These are phyloP conservation scores for Plestiodon gilberti DNA, from an alignment of 2,113 vertebrate genomes.

Conservation along the genomic window DNA sequence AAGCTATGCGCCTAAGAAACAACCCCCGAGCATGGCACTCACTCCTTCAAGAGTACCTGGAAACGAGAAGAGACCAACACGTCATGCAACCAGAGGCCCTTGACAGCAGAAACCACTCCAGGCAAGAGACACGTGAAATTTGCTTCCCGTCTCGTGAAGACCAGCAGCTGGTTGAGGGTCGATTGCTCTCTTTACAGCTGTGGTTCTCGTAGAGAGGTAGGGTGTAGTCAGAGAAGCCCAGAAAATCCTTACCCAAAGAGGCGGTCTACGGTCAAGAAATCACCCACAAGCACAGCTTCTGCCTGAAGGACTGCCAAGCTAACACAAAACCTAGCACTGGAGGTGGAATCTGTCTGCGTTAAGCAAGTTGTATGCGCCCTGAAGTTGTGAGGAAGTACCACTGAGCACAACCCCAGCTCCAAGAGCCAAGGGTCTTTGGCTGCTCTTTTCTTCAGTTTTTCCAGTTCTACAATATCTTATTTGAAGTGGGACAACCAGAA, in stretches of 20 bases:
- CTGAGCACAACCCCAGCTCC: too few species aligned
- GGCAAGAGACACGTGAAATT: too few species aligned
- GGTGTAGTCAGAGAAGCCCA: not conserved
- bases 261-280: not conserved
- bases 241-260: not conserved
- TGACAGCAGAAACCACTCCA: too few species aligned
- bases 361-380: too few species aligned
- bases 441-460: too few species aligned
- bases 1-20: constrained; percentile 47
- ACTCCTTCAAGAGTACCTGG: constrained; percentile 46
- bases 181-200: too few species aligned
- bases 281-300: not conserved
- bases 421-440: too few species aligned
- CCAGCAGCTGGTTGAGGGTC: too few species aligned
- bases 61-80: constrained; percentile 3
- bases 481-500: too few species aligned
- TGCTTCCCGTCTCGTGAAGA: not conserved
- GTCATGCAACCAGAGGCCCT: too few species aligned
- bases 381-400: too few species aligned
- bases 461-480: too few species aligned
- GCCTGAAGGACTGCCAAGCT: not conserved
- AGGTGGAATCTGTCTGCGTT: not conserved
- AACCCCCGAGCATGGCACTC: constrained; percentile 60
- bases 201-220: not conserved
- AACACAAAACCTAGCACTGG: not conserved